Base-by-base conservation (phyloP, 2,113 vertebrate genomes). In the Arothron firmamentum region DNA sequence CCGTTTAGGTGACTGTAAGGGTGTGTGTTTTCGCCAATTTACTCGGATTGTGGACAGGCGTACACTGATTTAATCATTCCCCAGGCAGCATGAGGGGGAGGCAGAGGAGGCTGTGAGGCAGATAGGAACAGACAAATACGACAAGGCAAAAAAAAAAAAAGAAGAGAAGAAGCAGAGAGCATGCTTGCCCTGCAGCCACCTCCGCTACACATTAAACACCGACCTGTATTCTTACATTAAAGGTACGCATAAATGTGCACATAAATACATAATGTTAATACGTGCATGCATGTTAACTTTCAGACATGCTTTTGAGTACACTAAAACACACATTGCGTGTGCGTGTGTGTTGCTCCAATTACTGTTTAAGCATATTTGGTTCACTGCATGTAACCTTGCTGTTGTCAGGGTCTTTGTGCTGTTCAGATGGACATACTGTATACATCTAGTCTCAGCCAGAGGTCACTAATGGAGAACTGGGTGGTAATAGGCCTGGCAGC, bases 11-110 rank as follows among this genome's bases (percentile, higher is more conserved):
- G 38, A 62, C 34, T 76, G 56, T 59, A 18, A 59, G 41, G 67
- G 67, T 68, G 54, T 69, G 59, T 74, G 71, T 79, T 49, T 73
- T 6, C 66, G 70, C 66, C 79, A 81, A 70, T 85, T 75, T 80
- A 77, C 79, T 79, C 79, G 74, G 81, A 75, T 86, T 75, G 81
- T 78, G 83, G 81, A 88, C 83, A 87, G 70, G 83, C 83, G 55
- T 85, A 85, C 81, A 76, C 84, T 85, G 87, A 88, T 89, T 88
- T 86, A 89, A 89, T 89, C 83, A 79, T 80, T 86, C 87, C 80
- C 78, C 75, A 80, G 86, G 87, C 79, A 74, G 69, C 79, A 76
- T 80, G 70, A 74, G 82, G 76, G 77, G 71, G 79, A 86, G 78
- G 82, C 72, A 70, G 80, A 74, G 82, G 78, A 85, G 80, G 74